Conservation (phyloP, 2,888 invertebrate species). For the Sabatieria punctata region DNA sequence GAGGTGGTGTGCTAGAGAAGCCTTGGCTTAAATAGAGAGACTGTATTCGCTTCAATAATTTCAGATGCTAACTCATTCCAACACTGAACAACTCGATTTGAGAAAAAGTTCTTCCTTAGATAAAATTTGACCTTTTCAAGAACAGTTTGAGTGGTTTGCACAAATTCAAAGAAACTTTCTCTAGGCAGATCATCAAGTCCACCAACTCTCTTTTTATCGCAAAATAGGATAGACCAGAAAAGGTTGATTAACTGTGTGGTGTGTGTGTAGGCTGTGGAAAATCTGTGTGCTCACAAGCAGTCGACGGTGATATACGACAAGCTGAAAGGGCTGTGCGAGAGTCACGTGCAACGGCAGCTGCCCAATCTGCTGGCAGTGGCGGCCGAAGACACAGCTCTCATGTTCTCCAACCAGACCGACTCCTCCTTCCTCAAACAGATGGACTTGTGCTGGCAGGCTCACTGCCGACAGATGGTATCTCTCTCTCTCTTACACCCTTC, state of each 20-base stretch:
- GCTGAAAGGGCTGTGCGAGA: slow-evolving; percentile 61
- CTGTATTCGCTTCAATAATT: too few species aligned
- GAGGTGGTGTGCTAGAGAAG: too few species aligned
- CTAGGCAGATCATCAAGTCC: too few species aligned
- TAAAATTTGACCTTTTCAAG: too few species aligned
- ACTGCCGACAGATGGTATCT: slow-evolving; percentile 75
- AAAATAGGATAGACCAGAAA: too few species aligned
- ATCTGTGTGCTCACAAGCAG: slow-evolving; percentile 96
- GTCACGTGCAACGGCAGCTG: slow-evolving; percentile 72
- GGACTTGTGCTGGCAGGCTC: slow-evolving; percentile 85
- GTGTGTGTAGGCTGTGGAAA: slow-evolving; percentile 68
- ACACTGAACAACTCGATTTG: too few species aligned
- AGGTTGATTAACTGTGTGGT: slow-evolving; percentile 21
- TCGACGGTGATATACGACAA: slow-evolving; percentile 72
- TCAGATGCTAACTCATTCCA: too few species aligned
- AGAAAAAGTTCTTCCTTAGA: too few species aligned
- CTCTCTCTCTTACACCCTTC: background rate
- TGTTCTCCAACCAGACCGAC: background rate
- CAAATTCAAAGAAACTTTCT: too few species aligned
- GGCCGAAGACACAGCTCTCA: background rate
- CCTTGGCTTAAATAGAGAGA: too few species aligned
- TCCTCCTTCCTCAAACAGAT: slow-evolving; percentile 62
- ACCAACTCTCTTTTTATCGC: too few species aligned
- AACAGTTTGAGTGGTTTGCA: too few species aligned
- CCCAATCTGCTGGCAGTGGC: slow-evolving; percentile 58